phyloP scores from a whole-genome alignment of 1,140 invertebrate genomes.

The Monochamus saltuarius region DNA sequence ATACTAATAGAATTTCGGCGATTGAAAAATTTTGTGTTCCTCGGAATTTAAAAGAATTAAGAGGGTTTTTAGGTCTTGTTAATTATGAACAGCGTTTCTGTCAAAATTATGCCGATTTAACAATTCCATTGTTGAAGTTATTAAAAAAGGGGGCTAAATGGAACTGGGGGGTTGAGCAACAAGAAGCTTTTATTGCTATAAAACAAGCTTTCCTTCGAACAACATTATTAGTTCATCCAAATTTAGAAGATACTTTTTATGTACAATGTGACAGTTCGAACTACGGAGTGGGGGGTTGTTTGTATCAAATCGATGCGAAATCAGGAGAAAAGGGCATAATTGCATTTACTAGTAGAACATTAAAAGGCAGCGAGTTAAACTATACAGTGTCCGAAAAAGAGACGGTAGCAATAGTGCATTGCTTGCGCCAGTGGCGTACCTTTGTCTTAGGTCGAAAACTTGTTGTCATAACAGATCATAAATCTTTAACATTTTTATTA shows the following conservation, averaged over 20 bases:
- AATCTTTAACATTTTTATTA: constrained; percentile 3
- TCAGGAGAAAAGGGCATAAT: background rate
- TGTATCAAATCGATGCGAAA: background rate
- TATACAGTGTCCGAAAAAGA: constrained; percentile 4
- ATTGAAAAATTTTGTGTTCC: constrained; percentile 2
- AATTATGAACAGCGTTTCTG: constrained; percentile 9
- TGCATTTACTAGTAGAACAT: constrained; percentile 1
- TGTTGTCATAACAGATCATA: background rate
- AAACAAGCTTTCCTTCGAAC: background rate
- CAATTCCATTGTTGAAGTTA: background rate
- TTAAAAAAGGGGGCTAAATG: constrained; percentile 2
- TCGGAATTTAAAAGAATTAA: background rate
- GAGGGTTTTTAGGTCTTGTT: background rate
- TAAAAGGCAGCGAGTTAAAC: background rate
- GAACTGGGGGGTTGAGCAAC: background rate
- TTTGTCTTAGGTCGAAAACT: background rate
- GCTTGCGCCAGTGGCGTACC: constrained; percentile 6
- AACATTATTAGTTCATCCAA: background rate
- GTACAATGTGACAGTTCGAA: constrained; percentile 5
- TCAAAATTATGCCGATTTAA: constrained; percentile 3
- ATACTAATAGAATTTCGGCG: background rate
- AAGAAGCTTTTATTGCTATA: background rate
- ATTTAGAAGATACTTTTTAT: background rate
- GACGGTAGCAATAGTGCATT: background rate
- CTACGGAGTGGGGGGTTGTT: constrained; percentile 6